A percentile compares a stretch with the other conserved stretches of the same genome.
phyloP scores from a whole-genome alignment of 2,113 vertebrate species.

The Oryzias javanicus region DNA sequence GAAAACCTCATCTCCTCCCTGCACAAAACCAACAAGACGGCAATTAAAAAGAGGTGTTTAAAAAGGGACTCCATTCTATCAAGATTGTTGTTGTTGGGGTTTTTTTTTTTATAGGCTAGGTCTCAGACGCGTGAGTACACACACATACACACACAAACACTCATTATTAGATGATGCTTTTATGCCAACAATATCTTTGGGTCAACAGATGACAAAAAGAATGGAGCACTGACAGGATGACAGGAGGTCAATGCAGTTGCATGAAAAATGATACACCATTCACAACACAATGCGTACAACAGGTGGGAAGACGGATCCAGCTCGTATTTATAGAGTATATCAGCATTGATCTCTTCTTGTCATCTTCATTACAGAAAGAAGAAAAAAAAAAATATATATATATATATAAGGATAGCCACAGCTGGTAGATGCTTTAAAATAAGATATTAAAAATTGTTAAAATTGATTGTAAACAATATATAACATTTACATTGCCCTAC shows the following conservation, averaged over 20 bases:
- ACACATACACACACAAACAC: not conserved
- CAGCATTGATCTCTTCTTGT: not conserved
- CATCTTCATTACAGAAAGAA: too few species aligned
- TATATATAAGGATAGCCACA: too few species aligned
- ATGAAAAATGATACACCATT: slow-evolving; percentile 27
- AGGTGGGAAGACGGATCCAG: slow-evolving; percentile 32
- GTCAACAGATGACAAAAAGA: slow-evolving; percentile 39
- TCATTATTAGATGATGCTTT: slow-evolving; percentile 1
- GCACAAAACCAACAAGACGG: slow-evolving; percentile 19
- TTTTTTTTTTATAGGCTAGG: too few species aligned
- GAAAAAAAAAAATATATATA: too few species aligned
- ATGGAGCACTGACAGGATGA: slow-evolving; percentile 28
- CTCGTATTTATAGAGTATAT: not conserved
- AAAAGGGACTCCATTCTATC: not conserved
- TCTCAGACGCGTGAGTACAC: not conserved
- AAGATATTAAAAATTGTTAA: too few species aligned
- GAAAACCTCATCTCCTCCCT: slow-evolving; percentile 5
- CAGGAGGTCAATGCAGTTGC: slow-evolving; percentile 11
- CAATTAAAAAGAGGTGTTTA: slow-evolving; percentile 37
- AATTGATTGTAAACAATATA: too few species aligned
- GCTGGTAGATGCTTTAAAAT: too few species aligned
- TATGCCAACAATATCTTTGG: slow-evolving; percentile 28
- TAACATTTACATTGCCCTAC: too few species aligned
- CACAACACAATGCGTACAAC: slow-evolving; percentile 6
- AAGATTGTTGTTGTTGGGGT: too few species aligned